Base-by-base conservation (phyloP, 2,888 invertebrate genomes). In the Stegana nigrithorax region DNA sequence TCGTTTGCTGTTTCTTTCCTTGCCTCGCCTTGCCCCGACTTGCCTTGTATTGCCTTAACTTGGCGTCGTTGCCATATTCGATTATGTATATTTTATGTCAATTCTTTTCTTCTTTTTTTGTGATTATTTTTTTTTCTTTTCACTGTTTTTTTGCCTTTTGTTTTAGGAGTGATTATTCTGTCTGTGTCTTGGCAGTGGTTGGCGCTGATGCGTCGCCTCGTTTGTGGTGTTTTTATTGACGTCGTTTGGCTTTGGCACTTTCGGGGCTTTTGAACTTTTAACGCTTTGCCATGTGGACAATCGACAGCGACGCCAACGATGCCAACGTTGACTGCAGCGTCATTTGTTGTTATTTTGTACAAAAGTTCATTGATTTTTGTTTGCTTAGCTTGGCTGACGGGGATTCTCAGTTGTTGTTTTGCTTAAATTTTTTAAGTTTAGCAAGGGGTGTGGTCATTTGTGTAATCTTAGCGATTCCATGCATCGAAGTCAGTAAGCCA, bases 261-360 rank as follows among this genome's bases (percentile, higher is more conserved):
- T 60, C 58, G 51, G 58, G 76, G 78, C 74, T 61, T 65, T 73
- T 73, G 78, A 78, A 78, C 76, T 78, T 75, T 78, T 71, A 68
- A 75, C 70, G 67, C 59, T 67, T 73, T 56, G 36, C 4, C 56
- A 36, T 36, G 12, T 53, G n/a, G 21, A 21, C 8, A 7, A 19
- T 47, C 29, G 7, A 21, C n/a, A 36, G 29, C 21, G 32, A 55
- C 51, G 44, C 10, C n/a, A 39, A n/a, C n/a, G n/a, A n/a, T n/a
- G n/a, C n/a, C n/a, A n/a, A n/a, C n/a, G n/a, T n/a, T n/a, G n/a
- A n/a, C 47, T 21, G 12, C 55, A 21, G 17, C 3, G 4, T 62
- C 68, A 66, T 65, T 67, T 60, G 55, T 65, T 60, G 63, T 67
- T 66, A 63, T 63, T 59, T 45, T 14, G 21, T 45, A n/a, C n/a